phyloP scores from a whole-genome alignment of 2,888 invertebrate genomes.

The Orchesellides sinensis region DNA sequence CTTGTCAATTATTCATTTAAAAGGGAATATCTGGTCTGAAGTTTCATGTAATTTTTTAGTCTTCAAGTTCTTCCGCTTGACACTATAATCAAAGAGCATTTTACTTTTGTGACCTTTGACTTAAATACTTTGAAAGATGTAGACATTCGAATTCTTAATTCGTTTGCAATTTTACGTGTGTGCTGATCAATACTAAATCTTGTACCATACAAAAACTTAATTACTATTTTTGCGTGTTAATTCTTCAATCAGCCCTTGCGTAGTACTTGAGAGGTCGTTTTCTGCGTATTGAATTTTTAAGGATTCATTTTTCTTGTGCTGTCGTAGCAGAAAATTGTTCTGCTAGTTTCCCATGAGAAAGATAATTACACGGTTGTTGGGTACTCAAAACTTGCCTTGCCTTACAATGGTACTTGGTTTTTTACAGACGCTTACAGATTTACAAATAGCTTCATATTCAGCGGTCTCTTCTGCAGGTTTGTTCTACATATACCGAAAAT shows the following conservation, averaged over 20 bases:
- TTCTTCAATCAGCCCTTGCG: too few species aligned
- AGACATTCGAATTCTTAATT: too few species aligned
- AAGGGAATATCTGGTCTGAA: too few species aligned
- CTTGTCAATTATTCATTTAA: too few species aligned
- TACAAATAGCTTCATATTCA: background rate
- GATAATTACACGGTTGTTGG: constrained; percentile 62
- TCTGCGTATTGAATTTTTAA: constrained; percentile 40
- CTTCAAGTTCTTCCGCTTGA: background rate
- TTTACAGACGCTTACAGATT: background rate
- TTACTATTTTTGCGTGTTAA: too few species aligned
- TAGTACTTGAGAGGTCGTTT: background rate
- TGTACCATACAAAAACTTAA: too few species aligned
- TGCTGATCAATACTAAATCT: too few species aligned
- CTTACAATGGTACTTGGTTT: constrained; percentile 28
- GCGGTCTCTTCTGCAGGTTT: too few species aligned
- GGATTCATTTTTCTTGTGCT: background rate
- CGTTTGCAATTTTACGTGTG: background rate
- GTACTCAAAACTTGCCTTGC: constrained; percentile 20
- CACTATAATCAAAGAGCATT: too few species aligned
- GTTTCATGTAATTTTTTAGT: too few species aligned
- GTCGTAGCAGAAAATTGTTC: constrained; percentile 27
- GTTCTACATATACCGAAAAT: too few species aligned
- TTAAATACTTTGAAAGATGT: too few species aligned
- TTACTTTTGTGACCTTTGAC: constrained; percentile 18
- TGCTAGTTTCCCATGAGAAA: constrained; percentile 49